Conservation (phyloP, 2,797 vertebrate species). For the Chloroceryle amazona region DNA sequence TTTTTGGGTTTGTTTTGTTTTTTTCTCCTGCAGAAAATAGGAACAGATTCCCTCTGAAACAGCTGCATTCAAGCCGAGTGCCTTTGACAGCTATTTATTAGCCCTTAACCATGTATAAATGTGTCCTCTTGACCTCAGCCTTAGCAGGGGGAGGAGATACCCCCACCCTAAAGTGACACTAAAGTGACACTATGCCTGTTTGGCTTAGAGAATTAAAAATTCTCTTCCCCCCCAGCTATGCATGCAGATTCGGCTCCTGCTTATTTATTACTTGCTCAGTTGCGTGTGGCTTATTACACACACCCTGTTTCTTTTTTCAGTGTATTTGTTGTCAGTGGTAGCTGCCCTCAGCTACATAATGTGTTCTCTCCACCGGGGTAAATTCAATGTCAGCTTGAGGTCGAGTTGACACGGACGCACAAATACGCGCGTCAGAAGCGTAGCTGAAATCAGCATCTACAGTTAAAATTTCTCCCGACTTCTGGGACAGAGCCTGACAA, state of each 20-base stretch:
- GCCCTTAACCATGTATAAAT: neutral
- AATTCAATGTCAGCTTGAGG: neutral
- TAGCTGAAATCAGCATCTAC: neutral
- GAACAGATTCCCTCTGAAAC: neutral
- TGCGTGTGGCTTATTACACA: too few species aligned
- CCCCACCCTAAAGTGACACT: too few species aligned
- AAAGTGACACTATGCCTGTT: neutral
- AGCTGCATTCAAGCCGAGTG: neutral
- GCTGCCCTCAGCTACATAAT: neutral
- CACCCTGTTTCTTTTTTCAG: too few species aligned
- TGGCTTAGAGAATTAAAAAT: neutral
- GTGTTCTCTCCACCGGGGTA: neutral
- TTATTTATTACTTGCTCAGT: neutral
- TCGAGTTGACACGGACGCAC: neutral
- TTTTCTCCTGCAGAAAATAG: neutral
- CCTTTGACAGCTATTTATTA: neutral
- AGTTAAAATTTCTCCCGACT: constrained; percentile 20
- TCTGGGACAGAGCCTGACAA: constrained; percentile 30
- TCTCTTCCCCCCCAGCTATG: neutral
- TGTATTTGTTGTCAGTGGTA: neutral
- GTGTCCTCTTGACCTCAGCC: neutral
- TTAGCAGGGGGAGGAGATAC: neutral
- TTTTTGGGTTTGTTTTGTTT: neutral
- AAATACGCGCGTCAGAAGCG: neutral
- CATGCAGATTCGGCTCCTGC: neutral